Conservation (phyloP, 2,888 invertebrate genomes). For the Callyntrura sp. region DNA sequence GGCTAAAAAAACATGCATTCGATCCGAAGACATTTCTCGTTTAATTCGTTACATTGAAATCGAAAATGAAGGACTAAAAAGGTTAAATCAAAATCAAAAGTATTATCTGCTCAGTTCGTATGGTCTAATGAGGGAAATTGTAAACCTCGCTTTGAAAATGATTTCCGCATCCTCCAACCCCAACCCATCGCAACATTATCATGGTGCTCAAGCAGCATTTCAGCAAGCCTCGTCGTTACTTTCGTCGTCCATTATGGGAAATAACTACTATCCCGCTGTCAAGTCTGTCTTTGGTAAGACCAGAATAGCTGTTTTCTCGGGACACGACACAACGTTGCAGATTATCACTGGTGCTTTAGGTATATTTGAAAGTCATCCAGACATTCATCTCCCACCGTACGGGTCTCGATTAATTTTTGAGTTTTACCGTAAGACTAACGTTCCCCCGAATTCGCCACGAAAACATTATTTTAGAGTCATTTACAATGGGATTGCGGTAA, state of each 20-base stretch:
- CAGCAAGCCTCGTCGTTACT: slow-evolving; percentile 71
- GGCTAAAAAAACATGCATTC: slow-evolving; percentile 88
- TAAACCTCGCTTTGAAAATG: slow-evolving; percentile 81
- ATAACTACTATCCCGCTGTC: slow-evolving; percentile 73
- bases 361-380: slow-evolving; percentile 86
- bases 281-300: slow-evolving; percentile 62
- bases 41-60: slow-evolving; percentile 94
- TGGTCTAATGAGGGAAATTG: slow-evolving; percentile 83
- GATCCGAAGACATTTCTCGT: slow-evolving; percentile 90
- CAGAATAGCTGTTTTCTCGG: slow-evolving; percentile 93
- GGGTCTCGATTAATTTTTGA: slow-evolving; percentile 95
- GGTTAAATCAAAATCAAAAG: slow-evolving; percentile 78
- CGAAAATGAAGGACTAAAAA: slow-evolving; percentile 86
- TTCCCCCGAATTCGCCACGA: slow-evolving; percentile 86
- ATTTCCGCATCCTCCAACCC: slow-evolving; percentile 61
- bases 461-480: slow-evolving; percentile 93
- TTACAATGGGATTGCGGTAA: slow-evolving; percentile 95
- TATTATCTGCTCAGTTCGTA: slow-evolving; percentile 82
- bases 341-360: slow-evolving; percentile 93
- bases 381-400: slow-evolving; percentile 91
- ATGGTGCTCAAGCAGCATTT: slow-evolving; percentile 74
- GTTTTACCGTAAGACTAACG: slow-evolving; percentile 89
- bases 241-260: slow-evolving; percentile 75
- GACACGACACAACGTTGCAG: slow-evolving; percentile 96
- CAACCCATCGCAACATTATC: slow-evolving; percentile 66